Evolutionary conservation across 2,113 vertebrate species (phyloP).

Genomic region (Drymodes brunneopygia): DNA sequence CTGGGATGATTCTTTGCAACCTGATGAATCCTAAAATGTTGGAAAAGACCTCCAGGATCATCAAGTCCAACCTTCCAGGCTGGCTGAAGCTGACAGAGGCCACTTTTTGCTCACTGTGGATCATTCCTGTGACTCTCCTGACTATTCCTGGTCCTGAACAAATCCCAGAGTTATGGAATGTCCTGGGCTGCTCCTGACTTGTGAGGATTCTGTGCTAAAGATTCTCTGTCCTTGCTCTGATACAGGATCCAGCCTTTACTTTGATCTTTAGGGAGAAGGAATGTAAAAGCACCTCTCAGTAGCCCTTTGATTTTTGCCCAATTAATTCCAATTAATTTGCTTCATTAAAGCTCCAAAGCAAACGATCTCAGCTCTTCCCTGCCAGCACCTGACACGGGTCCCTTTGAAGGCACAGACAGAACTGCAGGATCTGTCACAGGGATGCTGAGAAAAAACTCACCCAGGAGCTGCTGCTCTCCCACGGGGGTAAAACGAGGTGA

Average conservation of each 20-base stretch:
- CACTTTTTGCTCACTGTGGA: neutral
- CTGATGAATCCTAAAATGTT: rapidly evolving
- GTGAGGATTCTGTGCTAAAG: neutral
- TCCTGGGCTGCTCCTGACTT: neutral
- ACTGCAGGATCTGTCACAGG: neutral
- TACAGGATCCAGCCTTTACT: neutral
- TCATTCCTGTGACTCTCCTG: neutral
- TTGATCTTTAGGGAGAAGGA: neutral
- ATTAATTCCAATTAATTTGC: conserved; percentile 5
- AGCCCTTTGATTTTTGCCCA: neutral
- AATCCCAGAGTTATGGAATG: neutral
- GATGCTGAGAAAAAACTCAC: neutral
- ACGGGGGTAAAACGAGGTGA: neutral
- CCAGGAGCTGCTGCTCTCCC: neutral
- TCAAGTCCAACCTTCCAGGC: neutral
- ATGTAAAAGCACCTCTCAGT: neutral
- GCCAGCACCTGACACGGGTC: neutral
- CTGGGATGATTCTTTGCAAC: neutral
- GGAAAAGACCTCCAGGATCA: neutral
- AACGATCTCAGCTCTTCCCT: neutral
- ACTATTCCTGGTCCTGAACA: neutral
- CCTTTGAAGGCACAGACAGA: neutral
- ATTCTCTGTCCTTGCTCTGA: neutral
- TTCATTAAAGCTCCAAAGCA: neutral
- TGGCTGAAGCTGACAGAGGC: neutral